These are phyloP conservation scores for Gnatocerus cornutus DNA, from an alignment of 2,888 invertebrate genomes.

Conservation along the genomic window DNA sequence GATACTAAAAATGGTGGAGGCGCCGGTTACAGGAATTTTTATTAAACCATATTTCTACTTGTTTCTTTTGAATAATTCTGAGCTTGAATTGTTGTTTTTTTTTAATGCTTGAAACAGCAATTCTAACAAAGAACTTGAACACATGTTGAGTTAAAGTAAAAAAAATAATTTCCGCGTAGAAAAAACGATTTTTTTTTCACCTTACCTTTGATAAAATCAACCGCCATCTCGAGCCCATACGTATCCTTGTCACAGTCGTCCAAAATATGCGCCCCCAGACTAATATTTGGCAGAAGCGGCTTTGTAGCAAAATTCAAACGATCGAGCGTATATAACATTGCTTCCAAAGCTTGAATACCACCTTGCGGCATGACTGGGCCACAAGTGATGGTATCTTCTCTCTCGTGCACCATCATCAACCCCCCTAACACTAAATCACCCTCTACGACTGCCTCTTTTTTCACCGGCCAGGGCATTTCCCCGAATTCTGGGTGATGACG, in stretches of 20 bases:
- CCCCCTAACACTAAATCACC: constrained; percentile 93
- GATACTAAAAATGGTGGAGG: too few species aligned
- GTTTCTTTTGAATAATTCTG: too few species aligned
- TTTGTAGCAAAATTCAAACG: constrained; percentile 79
- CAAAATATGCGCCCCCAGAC: constrained; percentile 89
- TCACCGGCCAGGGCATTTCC: constrained; percentile 82
- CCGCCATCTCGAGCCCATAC: constrained; percentile 95
- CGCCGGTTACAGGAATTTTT: too few species aligned
- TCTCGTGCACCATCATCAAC: constrained; percentile 95
- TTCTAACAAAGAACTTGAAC: too few species aligned
- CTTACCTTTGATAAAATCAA: constrained; percentile 97
- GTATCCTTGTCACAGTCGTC: constrained; percentile 98
- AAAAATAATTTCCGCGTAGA: too few species aligned
- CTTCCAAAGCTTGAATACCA: constrained; percentile 90
- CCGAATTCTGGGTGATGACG: constrained; percentile 56
- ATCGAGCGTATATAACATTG: constrained; percentile 93
- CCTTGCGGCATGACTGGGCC: constrained; percentile 97
- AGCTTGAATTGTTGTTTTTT: too few species aligned
- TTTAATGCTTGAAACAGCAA: too few species aligned
- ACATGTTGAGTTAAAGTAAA: too few species aligned
- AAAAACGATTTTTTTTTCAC: too few species aligned
- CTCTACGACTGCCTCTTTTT: constrained; percentile 89
- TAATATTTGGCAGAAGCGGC: constrained; percentile 84
- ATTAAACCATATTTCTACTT: too few species aligned
- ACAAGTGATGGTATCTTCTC: constrained; percentile 90